phyloP scores from a whole-genome alignment of 1,140 invertebrate genomes.

The Achatina immaculata region DNA sequence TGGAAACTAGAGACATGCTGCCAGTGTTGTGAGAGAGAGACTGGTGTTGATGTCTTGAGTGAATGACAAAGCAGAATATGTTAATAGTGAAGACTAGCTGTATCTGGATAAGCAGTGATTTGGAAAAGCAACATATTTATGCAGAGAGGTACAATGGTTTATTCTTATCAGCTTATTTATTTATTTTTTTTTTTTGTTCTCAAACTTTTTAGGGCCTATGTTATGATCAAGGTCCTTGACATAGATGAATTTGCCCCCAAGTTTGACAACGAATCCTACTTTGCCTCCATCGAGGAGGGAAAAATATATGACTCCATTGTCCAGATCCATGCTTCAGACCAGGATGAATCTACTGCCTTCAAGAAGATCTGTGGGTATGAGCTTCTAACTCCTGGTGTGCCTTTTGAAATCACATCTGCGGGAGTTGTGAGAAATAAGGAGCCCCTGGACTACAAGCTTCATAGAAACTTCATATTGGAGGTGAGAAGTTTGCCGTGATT shows the following conservation, averaged over 20 bases:
- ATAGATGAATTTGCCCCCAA: slow-evolving; percentile 88
- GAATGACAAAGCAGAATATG: too few species aligned
- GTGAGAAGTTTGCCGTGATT: too few species aligned
- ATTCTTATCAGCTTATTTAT: too few species aligned
- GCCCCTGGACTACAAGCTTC: slow-evolving; percentile 88
- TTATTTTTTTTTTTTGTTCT: neutral
- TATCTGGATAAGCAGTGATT: too few species aligned
- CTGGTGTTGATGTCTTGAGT: too few species aligned
- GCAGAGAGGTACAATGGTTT: too few species aligned
- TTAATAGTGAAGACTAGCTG: too few species aligned
- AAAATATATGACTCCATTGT: slow-evolving; percentile 90
- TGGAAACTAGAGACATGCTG: too few species aligned
- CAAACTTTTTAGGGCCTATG: slow-evolving; percentile 82
- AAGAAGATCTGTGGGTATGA: slow-evolving; percentile 97
- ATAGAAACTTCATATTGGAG: slow-evolving; percentile 92
- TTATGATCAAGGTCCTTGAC: slow-evolving; percentile 94
- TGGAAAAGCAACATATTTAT: too few species aligned
- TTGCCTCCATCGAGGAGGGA: slow-evolving; percentile 91
- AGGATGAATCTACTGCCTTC: slow-evolving; percentile 91
- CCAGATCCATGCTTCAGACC: slow-evolving; percentile 88
- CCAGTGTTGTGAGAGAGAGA: too few species aligned
- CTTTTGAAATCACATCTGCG: slow-evolving; percentile 92
- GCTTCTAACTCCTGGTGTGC: slow-evolving; percentile 83
- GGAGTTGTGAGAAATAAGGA: slow-evolving; percentile 93
- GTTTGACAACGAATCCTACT: slow-evolving; percentile 70